These are phyloP conservation scores for Phrixothrix hirtus DNA, from an alignment of 2,888 invertebrate genomes.

Conservation along the genomic window DNA sequence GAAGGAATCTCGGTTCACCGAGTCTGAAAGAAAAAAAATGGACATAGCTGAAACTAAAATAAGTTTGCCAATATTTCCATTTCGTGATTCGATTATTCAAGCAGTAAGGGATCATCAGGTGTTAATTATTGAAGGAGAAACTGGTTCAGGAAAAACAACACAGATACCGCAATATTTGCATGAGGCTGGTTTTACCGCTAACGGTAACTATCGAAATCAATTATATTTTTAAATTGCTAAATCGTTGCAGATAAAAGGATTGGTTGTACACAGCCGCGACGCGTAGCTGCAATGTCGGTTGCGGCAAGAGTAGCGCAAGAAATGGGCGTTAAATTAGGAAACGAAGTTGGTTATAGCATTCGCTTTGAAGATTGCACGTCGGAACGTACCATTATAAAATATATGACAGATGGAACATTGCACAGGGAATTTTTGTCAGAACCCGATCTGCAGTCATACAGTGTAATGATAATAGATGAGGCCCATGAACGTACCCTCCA, in stretches of 20 bases:
- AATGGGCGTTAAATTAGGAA: conserved; percentile 94
- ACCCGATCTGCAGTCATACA: conserved; percentile 93
- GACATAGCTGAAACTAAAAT: conserved; percentile 89
- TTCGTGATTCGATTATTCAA: conserved; percentile 82
- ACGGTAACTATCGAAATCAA: conserved; percentile 57
- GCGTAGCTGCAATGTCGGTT: conserved; percentile 99
- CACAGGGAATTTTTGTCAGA: conserved; percentile 96
- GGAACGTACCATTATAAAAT: conserved; percentile 93
- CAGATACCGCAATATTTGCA: conserved; percentile 98
- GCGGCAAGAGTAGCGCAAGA: conserved; percentile 97
- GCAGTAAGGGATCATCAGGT: conserved; percentile 89
- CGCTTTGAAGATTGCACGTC: conserved; percentile 99
- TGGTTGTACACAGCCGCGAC: conserved; percentile 95
- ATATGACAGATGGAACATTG: conserved; percentile 99
- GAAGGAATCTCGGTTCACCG: conserved; percentile 66
- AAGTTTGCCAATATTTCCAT: conserved; percentile 93
- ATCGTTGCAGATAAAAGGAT: conserved; percentile 73
- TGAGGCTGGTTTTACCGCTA: conserved; percentile 86
- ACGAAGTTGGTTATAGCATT: conserved; percentile 88
- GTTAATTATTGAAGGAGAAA: conserved; percentile 96
- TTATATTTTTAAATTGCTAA: too few relatives aligned
- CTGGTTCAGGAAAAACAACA: conserved; percentile 98
- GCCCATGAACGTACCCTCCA: conserved; percentile 98
- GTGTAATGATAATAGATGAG: conserved; percentile 99
- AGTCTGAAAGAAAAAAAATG: conserved; percentile 71